Conservation (phyloP, 1,140 invertebrate species). For the Caenorhabditis latens region DNA sequence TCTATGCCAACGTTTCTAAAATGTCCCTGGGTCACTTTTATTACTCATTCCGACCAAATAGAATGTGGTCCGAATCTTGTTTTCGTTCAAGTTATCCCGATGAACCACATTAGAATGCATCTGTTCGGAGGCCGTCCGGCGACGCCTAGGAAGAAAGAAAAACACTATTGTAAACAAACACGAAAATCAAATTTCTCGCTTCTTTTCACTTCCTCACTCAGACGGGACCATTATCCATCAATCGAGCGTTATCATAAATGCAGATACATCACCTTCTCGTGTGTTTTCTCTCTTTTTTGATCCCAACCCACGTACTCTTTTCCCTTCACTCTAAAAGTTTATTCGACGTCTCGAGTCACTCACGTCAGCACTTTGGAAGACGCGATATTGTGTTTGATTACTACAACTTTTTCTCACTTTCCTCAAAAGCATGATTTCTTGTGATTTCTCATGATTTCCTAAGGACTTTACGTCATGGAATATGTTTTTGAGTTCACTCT, state of each 20-base stretch:
- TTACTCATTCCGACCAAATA: not conserved
- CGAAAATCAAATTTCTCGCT: slow-evolving; percentile 46
- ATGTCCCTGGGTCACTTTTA: not conserved
- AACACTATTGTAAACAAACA: slow-evolving; percentile 18
- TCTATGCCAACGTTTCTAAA: too few relatives aligned
- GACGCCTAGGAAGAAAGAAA: not conserved
- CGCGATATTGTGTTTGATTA: slow-evolving; percentile 46
- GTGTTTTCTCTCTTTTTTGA: slow-evolving; percentile 20
- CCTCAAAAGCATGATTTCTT: slow-evolving; percentile 6
- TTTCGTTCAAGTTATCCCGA: not conserved
- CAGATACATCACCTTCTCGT: slow-evolving; percentile 38
- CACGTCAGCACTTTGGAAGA: slow-evolving; percentile 35
- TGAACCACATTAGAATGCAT: slow-evolving; percentile 24
- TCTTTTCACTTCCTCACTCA: slow-evolving; percentile 7
- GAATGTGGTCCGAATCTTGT: not conserved
- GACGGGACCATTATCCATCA: not conserved
- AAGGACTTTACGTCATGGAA: slow-evolving; percentile 19
- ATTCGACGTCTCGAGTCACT: not conserved
- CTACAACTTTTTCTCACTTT: slow-evolving; percentile 20
- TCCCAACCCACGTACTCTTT: too few relatives aligned
- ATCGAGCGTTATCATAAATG: slow-evolving; percentile 40
- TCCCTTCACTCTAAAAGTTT: not conserved
- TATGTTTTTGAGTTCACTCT: slow-evolving; percentile 22
- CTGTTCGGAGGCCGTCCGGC: not conserved
- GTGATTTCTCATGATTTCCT: not conserved